Evolutionary conservation across 2,113 vertebrate genomes (phyloP).

Genomic region (Myrmophylax atrothorax): DNA sequence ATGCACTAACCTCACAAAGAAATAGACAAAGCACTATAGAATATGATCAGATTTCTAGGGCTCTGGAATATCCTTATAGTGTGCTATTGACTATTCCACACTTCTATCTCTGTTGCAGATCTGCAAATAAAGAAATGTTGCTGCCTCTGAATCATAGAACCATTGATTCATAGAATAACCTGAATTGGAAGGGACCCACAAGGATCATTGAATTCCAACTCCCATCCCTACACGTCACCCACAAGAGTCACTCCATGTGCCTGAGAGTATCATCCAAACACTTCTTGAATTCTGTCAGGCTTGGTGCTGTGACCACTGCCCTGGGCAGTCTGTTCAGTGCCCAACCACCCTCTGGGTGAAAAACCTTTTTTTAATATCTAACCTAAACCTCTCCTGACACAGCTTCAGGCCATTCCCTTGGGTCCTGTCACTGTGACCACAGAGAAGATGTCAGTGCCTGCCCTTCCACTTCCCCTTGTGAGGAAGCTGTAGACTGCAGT

Average conservation of each 20-base stretch:
- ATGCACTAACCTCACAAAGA: not conserved
- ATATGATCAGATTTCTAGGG: not conserved
- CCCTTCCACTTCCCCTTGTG: not conserved
- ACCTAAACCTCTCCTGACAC: not conserved
- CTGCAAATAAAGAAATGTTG: not conserved
- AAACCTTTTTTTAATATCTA: not conserved
- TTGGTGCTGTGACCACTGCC: not conserved
- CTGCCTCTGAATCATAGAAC: not conserved
- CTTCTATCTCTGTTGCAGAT: not conserved
- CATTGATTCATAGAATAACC: not conserved
- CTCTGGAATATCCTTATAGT: not conserved
- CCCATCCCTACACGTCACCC: not conserved
- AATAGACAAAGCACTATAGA: not conserved
- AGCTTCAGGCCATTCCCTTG: accelerated
- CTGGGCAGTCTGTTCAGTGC: not conserved
- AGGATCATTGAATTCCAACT: not conserved
- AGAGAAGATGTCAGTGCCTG: not conserved
- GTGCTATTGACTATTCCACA: not conserved
- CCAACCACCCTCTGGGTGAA: accelerated
- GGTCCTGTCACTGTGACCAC: not conserved
- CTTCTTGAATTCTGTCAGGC: not conserved
- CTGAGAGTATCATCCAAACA: not conserved
- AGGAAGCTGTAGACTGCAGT: not conserved
- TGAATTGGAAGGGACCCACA: not conserved
- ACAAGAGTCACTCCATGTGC: not conserved